Evolutionary conservation across 2,113 vertebrate genomes (phyloP), one percentile per base, ranked within the genome.

Genomic region (Colistium nudipinnis): DNA sequence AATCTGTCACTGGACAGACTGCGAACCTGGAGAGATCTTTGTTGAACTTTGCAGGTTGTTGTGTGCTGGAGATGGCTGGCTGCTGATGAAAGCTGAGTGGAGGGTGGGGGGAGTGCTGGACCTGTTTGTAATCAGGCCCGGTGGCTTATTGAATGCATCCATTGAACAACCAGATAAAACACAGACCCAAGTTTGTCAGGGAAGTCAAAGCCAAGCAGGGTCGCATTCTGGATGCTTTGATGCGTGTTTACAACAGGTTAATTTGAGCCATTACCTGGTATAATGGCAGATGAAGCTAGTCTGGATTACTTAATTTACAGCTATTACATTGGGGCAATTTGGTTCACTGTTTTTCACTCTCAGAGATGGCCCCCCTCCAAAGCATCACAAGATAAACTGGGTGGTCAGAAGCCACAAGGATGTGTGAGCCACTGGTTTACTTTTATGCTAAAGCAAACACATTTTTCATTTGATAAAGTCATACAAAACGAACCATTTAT

Each of bases 81-180:
- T 52, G 45, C 35, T 27, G 57, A 67, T 59, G 56, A 65, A 36
- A 54, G 72, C 52, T 16, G 62, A 47, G 64, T 35, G 13, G 7
- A 66, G 39, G 44, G 30, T 19, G 4, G 0, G 28, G 27, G 33
- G 44, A 68, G 49, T 12, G 27, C 62, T 56, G 43, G 30, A 65
- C 74, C 70, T 88, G 86, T 80, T 78, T 56, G 80, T 57, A 84
- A 89, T 86, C 75, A 88, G 54, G 55, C 65, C 51, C 33, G 19
- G 30, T 47, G 66, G 62, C 28, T 81, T 44, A 69, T 84, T 85
- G 73, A 83, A 82, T 73, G 49, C 52, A 78, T 77, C 54, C 66
- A 65, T 47, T 83, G 53, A 76, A 75, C 14, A 66, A 51, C 20
- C 38, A 44, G 68, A 74, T 73, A 24, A 36, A 79, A 65, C 25